Evolutionary conservation across 2,888 invertebrate species (phyloP), one percentile per base, ranked within the genome.

Genomic region (Philaethria dido): DNA sequence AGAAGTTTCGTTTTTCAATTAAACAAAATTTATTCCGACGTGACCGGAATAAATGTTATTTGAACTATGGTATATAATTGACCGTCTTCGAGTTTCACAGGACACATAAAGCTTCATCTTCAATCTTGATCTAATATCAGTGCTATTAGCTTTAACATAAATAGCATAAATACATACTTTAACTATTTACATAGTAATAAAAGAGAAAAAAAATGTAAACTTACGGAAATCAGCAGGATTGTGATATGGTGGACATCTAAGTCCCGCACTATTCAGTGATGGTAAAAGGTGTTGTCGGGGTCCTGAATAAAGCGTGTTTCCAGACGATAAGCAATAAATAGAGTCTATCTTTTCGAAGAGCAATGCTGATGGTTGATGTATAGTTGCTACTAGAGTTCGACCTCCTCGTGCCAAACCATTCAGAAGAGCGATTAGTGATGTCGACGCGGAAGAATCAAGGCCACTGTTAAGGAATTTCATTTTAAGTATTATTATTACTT

Each of bases 211-310:
- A 11, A 57, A 22, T 22, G 9, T n/a, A 11, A 6, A 94, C 96
- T 95, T 92, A 98, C 98, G 93, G 87, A 97, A 99, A 92, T 99
- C 99, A 11, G 99, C 98, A 0, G 99, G 99, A 85, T 99, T 99
- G 87, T 99, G 98, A 81, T 98, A 99, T 18, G 96, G 93, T 2
- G 99, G 99, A 83, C 99, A 99, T 25, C 94, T 89, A 13, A 98
- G 91, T 14, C 95, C 96, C 44, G 97, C 94, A 11, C 94, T 94
- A 6, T 94, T 93, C 64, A 99, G 90, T 79, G 97, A 97, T 0
- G 97, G 96, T 47, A 99, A 88, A 36, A 99, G 87, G 42, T 94
- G 94, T 20, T 88, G 86, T 0, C 96, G 94, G 0, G 95, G 93
- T 5, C 99, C 99, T 76, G 96, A 94, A 85, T 98, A 99, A 73